These are phyloP conservation scores for Eurypyga helias DNA, from an alignment of 2,113 vertebrate genomes.

Conservation along the genomic window DNA sequence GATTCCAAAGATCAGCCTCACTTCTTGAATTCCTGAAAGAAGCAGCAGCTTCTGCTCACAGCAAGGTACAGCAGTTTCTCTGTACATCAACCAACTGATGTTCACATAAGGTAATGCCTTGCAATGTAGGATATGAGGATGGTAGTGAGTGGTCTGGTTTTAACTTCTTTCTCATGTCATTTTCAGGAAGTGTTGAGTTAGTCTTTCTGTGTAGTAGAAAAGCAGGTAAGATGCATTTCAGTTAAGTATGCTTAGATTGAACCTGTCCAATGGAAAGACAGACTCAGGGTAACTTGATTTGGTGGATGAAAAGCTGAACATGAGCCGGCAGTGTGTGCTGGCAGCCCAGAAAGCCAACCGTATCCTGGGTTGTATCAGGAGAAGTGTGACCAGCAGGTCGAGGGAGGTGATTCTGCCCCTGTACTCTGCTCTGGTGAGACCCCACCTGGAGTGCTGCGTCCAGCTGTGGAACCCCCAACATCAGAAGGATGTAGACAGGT, in stretches of 20 bases:
- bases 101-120: not conserved
- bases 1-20: not conserved
- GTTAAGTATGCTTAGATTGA: not conserved
- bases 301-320: no score
- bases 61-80: not conserved
- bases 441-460: no score
- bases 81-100: no score
- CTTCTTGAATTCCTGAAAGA: not conserved
- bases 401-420: no score
- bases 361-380: no score
- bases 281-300: not conserved
- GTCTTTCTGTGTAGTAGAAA: not conserved
- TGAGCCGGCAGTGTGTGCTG: no score
- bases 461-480: no score
- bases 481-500: no score
- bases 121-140: not conserved
- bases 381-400: no score
- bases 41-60: not conserved
- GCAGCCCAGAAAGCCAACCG: no score
- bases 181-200: not conserved
- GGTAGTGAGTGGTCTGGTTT: not conserved
- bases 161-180: not conserved
- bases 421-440: no score
- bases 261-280: not conserved
- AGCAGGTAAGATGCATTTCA: accelerated